These are phyloP conservation scores for Drosophila chauvacae DNA, from an alignment of 1,140 invertebrate genomes.

Conservation along the genomic window DNA sequence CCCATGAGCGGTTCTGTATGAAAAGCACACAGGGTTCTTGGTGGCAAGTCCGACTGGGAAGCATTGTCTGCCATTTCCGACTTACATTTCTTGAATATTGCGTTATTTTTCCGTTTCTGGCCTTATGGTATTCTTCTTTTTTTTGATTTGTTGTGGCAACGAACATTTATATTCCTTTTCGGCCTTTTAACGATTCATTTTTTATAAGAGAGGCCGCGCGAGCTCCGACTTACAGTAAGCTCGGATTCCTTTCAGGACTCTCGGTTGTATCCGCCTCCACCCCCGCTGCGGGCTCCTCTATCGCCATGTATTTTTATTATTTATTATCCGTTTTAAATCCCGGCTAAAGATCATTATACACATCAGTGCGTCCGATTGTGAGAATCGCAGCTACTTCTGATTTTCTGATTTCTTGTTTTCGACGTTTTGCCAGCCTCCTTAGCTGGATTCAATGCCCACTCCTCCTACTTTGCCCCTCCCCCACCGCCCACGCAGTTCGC, in stretches of 20 bases:
- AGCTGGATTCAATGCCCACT: conserved; percentile 11
- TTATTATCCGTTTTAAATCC: conserved; percentile 83
- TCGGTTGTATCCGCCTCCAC: neutral
- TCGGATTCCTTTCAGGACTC: conserved; percentile 44
- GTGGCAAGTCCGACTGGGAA: too few species aligned
- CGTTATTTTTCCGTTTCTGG: conserved; percentile 55
- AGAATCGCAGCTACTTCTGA: conserved; percentile 81
- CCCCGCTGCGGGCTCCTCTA: conserved; percentile 20
- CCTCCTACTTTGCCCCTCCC: neutral
- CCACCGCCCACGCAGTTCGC: conserved; percentile 28
- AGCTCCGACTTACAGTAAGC: conserved; percentile 63
- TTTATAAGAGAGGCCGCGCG: conserved; percentile 53
- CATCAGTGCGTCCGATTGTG: conserved; percentile 82
- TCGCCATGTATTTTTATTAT: conserved; percentile 79
- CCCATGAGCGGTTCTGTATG: too few species aligned
- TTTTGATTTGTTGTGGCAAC: conserved; percentile 73
- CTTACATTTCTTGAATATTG: conserved; percentile 54
- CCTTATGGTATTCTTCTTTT: conserved; percentile 15
- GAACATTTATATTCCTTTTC: conserved; percentile 78
- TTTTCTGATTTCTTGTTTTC: conserved; percentile 81
- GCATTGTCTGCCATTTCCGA: conserved; percentile 61
- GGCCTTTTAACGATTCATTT: conserved; percentile 83
- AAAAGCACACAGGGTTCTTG: too few species aligned
- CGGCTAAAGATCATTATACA: conserved; percentile 84
- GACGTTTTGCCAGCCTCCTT: conserved; percentile 59